Base-by-base conservation (phyloP, 2,888 invertebrate genomes). In the Caenorhabditis parvicauda region DNA sequence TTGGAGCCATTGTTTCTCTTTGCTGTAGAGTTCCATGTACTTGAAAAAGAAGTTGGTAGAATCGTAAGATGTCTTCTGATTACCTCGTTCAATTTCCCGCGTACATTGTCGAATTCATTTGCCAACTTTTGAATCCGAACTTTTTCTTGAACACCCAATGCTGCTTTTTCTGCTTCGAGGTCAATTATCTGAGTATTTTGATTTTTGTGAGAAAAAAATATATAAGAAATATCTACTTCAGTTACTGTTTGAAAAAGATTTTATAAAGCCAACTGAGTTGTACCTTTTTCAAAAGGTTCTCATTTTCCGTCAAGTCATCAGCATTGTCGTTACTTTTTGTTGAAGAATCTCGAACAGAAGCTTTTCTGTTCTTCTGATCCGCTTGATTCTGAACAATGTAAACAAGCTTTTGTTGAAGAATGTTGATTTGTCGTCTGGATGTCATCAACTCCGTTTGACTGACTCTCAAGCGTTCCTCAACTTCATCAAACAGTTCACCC, bases 401-500 rank as follows among this genome's bases (percentile, higher is more conserved):
- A 7, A 75, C 64, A 6, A 76, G 56, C 39, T 75, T 74, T 48
- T 73, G 69, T 59, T 78, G 78, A 35, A 78, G 65, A 2, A 74
- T 70, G 17, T 70, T 69, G n/a, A 78, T 71, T 64, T 78, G 77
- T 32, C 72, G 46, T 22, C 70, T 52, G 2, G 76, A 72, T 2
- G 70, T 73, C 19, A 58, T 56, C 43, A 78, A 54, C 47, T 78
- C 78, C 12, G 69, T 68, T 46, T 71, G 70, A 32, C 68, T 64
- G 17, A 74, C 38, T 27, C 68, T 65, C 24, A 76, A 50, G 9
- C 72, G 43, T 27, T 75, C 74, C 22, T 72, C 72, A 27, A 49
- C 50, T 52, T 75, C 77, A 54, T 78, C 75, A 46, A 69, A 71
- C 21, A 80, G 29, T n/a, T 78, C 77, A 3, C 75, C 76, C 59